Base-by-base conservation (phyloP, 2,888 invertebrate species). In the Eupithecia centaureata region DNA sequence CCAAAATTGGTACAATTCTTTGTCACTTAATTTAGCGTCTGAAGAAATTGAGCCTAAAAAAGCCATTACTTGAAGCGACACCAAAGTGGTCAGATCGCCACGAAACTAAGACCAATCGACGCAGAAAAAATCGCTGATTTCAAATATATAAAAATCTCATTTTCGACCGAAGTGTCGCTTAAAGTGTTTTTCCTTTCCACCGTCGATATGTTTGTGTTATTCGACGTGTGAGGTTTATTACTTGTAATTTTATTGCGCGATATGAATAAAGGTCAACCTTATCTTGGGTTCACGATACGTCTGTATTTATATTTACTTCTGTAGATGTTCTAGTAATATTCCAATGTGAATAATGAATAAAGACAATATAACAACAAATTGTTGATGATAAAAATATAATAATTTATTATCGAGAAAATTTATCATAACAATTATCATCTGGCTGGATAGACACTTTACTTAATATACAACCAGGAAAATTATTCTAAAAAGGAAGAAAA, bases 211-310 rank as follows among this genome's bases (percentile, higher is more conserved):
- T 25, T 51, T 25, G 13, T 51, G 25, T 51, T 51, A 51, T 47
- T 60, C 42, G 18, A 32, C 61, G 61, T 61, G 51, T 59, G 63
- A 59, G 54, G 52, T 62, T 32, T 28, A 35, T 15, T 42, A 56
- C 25, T 7, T n/a, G 18, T 54, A 42, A 61, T 61, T 61, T 61
- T 63, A 62, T 65, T 42, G 18, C 42, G 18, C 42, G 61, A 61
- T 62, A 32, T 5, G 28, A 51, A 42, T 63, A 67, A 62, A 70
- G 47, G 62, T 64, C 62, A 58, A 33, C 15, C 13, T 58, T 67
- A 64, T 67, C 64, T 28, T 12, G 15, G 47, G 63, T 59, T 56
- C 54, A 51, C 58, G 28, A 61, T 58, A n/a, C n/a, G 15, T 25
- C 22, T 18, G 33, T 58, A 35, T 10, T 33, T 22, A 35, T 7